A percentile compares a stretch with the other conserved stretches of the same genome.
phyloP scores from a whole-genome alignment of 1,140 invertebrate species.

The Adoxophyes honmai region DNA sequence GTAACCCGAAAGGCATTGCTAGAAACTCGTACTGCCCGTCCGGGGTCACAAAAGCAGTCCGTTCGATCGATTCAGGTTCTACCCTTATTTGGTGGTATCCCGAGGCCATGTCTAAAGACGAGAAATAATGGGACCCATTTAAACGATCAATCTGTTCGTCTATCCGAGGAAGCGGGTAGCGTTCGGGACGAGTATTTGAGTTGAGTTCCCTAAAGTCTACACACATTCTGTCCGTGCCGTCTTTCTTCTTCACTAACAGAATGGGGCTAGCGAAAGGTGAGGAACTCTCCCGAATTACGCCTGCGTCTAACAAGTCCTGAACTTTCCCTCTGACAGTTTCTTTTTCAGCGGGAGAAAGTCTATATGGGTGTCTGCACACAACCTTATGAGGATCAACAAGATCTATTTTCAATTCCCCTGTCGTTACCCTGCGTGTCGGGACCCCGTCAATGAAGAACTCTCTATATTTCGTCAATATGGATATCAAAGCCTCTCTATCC shows the following conservation, averaged over 20 bases:
- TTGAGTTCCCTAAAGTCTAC: constrained; percentile 19
- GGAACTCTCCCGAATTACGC: constrained; percentile 19
- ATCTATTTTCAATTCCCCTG: constrained; percentile 16
- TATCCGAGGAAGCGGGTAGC: constrained; percentile 73
- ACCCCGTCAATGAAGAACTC: constrained; percentile 3
- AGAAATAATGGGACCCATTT: constrained; percentile 21
- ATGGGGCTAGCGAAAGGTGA: constrained; percentile 32
- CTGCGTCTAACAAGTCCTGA: constrained; percentile 15
- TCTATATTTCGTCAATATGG: not conserved
- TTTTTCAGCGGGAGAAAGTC: constrained; percentile 20
- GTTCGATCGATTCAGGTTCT: constrained; percentile 38
- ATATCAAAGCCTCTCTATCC: constrained; percentile 4
- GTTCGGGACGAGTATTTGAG: constrained; percentile 51
- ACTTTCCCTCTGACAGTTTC: constrained; percentile 22
- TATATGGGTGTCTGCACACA: constrained; percentile 23
- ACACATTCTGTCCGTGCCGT: constrained; percentile 26
- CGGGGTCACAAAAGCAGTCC: constrained; percentile 60
- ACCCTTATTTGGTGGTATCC: constrained; percentile 72
- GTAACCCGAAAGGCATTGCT: constrained; percentile 37
- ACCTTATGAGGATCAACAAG: constrained; percentile 16
- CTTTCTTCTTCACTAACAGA: constrained; percentile 31
- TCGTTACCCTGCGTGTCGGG: constrained; percentile 6
- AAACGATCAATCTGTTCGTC: constrained; percentile 59
- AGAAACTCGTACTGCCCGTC: constrained; percentile 45
- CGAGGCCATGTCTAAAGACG: constrained; percentile 46